A percentile compares a stretch with the other conserved stretches of the same genome.
Evolutionary conservation across 2,113 vertebrate genomes (phyloP).

Genomic region (Agelaius phoeniceus): DNA sequence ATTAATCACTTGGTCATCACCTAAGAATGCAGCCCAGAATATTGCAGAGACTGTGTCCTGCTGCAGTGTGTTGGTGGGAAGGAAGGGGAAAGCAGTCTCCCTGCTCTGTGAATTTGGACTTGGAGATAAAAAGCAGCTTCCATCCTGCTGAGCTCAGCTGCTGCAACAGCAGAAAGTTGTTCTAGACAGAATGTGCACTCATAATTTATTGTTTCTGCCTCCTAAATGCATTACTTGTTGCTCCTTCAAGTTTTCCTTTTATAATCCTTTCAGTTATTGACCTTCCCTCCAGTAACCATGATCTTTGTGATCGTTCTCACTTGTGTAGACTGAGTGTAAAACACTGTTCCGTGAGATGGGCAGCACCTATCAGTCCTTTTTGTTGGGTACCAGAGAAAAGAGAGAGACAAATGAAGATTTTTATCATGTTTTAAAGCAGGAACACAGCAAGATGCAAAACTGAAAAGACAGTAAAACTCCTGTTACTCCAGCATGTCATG

Average conservation of each 20-base stretch:
- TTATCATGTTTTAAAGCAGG: neutral
- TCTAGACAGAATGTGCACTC: neutral
- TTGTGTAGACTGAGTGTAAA: neutral
- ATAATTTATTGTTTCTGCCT: neutral
- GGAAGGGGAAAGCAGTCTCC: neutral
- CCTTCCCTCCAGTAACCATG: neutral
- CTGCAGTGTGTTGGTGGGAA: neutral
- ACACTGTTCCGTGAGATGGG: neutral
- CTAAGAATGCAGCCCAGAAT: neutral
- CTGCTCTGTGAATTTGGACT: neutral
- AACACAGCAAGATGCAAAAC: neutral
- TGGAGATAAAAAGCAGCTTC: neutral
- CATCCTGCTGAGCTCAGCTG: conserved; percentile 13
- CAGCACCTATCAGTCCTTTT: neutral
- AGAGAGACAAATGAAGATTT: neutral
- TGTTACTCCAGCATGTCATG: neutral
- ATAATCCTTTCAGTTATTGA: neutral
- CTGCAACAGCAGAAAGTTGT: conserved; percentile 6
- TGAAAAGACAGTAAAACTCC: neutral
- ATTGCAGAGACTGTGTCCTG: neutral
- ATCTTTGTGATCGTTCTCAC: neutral
- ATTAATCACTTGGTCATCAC: neutral
- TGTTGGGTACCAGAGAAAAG: neutral
- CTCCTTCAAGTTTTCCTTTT: neutral
- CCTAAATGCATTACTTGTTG: neutral